Evolutionary conservation across 2,113 vertebrate species (phyloP).

Genomic region (Corythoichthys haematopterus): DNA sequence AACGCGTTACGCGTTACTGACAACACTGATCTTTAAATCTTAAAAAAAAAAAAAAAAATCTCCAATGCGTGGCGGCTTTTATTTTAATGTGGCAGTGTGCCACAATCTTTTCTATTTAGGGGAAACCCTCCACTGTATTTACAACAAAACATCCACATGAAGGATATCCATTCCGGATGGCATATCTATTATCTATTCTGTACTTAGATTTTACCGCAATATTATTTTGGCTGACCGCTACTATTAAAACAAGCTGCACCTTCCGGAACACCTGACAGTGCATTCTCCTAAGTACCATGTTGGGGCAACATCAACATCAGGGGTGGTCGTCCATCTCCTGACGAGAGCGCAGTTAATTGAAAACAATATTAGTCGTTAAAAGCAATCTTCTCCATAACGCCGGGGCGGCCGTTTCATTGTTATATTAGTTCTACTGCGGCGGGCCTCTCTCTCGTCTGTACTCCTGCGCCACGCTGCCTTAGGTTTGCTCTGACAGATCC

Average conservation of each 20-base stretch:
- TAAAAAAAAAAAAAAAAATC: too few species aligned
- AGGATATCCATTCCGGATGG: background rate
- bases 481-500: conserved; percentile 54
- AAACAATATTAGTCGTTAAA: conserved; percentile 54
- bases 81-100: too few species aligned
- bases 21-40: too few species aligned
- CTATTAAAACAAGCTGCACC: conserved; percentile 52
- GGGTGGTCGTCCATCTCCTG: conserved; percentile 58
- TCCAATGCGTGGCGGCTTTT: too few species aligned
- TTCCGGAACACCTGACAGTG: conserved; percentile 61
- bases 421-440: background rate
- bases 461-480: conserved; percentile 19
- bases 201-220: background rate
- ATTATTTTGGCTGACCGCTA: background rate
- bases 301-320: conserved; percentile 40
- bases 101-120: too few species aligned
- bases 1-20: too few species aligned
- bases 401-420: conserved; percentile 35
- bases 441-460: background rate
- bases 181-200: background rate
- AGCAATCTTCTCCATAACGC: conserved; percentile 31
- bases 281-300: conserved; percentile 60
- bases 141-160: background rate
- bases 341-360: conserved; percentile 58
- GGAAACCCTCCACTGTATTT: too few species aligned